Base-by-base conservation (phyloP, 2,113 vertebrate species). In the Python bivittatus region DNA sequence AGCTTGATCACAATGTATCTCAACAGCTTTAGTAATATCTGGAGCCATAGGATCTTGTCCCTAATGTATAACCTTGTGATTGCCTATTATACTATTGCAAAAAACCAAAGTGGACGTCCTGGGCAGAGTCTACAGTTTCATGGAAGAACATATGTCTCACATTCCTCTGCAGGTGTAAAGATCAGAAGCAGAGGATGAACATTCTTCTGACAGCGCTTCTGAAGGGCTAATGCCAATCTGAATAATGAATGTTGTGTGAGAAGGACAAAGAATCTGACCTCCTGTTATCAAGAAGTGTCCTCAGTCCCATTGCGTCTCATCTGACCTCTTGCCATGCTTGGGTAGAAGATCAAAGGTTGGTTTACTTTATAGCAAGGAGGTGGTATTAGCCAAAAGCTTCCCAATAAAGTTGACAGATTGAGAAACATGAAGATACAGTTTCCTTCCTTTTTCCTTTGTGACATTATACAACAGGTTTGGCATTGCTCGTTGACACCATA, bases 381-480 rank as follows among this genome's bases (percentile, higher is more conserved):
- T 61, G 91, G 52, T 68, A 83, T 92, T 57, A 6, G 79, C 25
- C 33, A 44, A 72, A 86, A 92, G 29, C 12, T 33, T 53, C 58
- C 88, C 88, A n/a, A 58, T 42, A 38, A 44, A 86, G 52, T 53
- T 17, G 88, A 88, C 9, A 3, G 58, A 52, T 58, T 72, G 53
- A 86, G 84, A 87, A 90, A 93, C 52, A 48, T 11, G 84, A 52
- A 27, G 58, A 64, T 25, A 48, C 72, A 11, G 53, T 44, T 90
- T 94, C 44, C 54, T 91, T 84, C 87, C 42, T 61, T 60, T 86
- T 84, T 85, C 56, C 29, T 33, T 25, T 48, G 57, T 0, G 3
- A 84, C 57, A n/a, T 90, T 61, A 93, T 92, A 93, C 57, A 33
- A 95, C 88, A 92, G 90, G 90, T 89, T 95, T 92, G 33, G 53